These are phyloP conservation scores for Probosciger aterrimus DNA, from an alignment of 2,113 vertebrate species.

Conservation along the genomic window DNA sequence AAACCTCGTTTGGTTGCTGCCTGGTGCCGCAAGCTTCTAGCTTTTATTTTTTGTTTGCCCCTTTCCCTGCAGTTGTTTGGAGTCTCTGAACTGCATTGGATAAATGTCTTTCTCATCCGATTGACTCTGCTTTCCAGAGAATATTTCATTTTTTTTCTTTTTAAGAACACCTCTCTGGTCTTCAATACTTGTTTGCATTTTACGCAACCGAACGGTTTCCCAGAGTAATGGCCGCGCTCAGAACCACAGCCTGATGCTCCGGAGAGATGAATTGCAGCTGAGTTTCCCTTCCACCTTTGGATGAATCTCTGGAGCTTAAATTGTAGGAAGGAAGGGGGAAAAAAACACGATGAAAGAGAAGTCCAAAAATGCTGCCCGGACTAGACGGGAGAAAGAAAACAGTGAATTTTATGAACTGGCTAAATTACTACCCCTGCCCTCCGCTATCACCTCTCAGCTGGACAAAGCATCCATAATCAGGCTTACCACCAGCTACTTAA, in stretches of 20 bases:
- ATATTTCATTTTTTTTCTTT: neutral
- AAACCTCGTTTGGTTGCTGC: conserved; percentile 1
- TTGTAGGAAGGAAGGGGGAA: conserved; percentile 67
- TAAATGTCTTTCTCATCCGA: neutral
- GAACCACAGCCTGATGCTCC: neutral
- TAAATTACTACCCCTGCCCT: conserved; percentile 94
- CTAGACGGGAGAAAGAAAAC: conserved; percentile 97
- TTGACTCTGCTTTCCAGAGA: conserved; percentile 41
- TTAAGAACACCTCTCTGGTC: neutral
- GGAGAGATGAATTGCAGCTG: conserved; percentile 46
- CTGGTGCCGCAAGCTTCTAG: conserved; percentile 7
- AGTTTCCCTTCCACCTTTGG: conserved; percentile 65
- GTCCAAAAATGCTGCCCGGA: conserved; percentile 98
- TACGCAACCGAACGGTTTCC: conserved; percentile 1
- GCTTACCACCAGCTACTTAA: conserved; percentile 97
- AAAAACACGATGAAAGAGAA: conserved; percentile 94
- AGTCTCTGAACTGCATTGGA: conserved; percentile 36
- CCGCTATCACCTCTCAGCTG: conserved; percentile 98
- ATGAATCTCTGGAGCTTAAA: conserved; percentile 76
- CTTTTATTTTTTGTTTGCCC: neutral
- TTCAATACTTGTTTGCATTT: neutral
- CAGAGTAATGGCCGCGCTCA: neutral
- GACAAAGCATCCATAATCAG: conserved; percentile 99
- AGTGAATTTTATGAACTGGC: conserved; percentile 99
- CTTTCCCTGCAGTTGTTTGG: neutral